Evolutionary conservation across 64 coral and sea anemone species (phyloP).

Genomic region (Catalaphyllia jardinei): DNA sequence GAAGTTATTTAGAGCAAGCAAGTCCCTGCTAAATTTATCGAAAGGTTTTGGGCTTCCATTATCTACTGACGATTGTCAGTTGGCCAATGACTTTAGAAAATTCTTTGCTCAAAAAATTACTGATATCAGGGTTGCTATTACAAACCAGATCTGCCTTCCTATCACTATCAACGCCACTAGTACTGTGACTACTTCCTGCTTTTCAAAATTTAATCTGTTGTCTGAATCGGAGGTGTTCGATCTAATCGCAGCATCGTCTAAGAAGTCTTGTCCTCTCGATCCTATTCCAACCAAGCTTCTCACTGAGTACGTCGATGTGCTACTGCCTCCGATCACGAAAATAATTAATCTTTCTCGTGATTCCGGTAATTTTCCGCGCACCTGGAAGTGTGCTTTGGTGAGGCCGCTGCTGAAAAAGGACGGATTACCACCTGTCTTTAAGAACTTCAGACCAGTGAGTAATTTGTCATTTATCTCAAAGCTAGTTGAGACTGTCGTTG

Average conservation of each 20-base stretch:
- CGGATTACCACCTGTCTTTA: too few species aligned
- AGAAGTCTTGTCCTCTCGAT: too few species aligned
- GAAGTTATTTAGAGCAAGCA: constrained; percentile 2
- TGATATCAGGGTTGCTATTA: neutral
- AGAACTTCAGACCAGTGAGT: too few species aligned
- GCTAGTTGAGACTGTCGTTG: too few species aligned
- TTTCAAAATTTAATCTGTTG: neutral
- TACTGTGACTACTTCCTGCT: neutral
- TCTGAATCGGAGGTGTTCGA: too few species aligned
- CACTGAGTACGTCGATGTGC: constrained; percentile 6
- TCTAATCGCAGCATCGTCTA: too few species aligned
- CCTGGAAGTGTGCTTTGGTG: too few species aligned
- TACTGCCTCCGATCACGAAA: constrained; percentile 2
- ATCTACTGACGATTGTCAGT: too few species aligned
- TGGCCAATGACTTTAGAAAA: too few species aligned
- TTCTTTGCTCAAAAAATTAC: constrained; percentile 11
- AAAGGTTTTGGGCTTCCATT: neutral
- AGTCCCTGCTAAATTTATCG: constrained; percentile 5
- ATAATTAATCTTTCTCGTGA: neutral
- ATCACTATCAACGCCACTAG: neutral
- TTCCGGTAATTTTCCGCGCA: too few species aligned
- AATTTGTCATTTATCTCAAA: too few species aligned
- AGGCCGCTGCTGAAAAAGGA: too few species aligned
- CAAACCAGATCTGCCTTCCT: neutral
- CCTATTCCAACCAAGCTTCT: neutral